Evolutionary conservation across 2,113 vertebrate species (phyloP).

Genomic region (Poicephalus gulielmi): DNA sequence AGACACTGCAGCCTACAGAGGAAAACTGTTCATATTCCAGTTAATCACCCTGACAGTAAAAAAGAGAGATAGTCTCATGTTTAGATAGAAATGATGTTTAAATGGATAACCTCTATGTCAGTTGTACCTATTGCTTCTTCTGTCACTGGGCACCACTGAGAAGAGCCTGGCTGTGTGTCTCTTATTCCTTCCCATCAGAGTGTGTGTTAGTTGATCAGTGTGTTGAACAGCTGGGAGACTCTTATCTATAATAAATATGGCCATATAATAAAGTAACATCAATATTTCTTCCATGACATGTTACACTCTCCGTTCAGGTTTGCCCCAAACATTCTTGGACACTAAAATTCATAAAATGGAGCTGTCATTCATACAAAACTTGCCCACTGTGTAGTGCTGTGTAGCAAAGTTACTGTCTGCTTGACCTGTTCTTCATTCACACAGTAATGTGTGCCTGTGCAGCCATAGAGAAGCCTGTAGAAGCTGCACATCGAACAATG

Average conservation of each 20-base stretch:
- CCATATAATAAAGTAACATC: not conserved
- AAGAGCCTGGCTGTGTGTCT: not conserved
- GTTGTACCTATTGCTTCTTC: not conserved
- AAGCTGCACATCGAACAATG: not conserved
- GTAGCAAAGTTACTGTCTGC: not conserved
- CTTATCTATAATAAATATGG: not conserved
- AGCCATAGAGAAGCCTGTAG: not conserved
- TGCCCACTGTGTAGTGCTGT: not conserved
- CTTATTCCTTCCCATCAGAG: not conserved
- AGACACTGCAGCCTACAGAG: not conserved
- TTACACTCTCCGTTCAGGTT: not conserved
- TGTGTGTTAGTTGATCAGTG: rapidly evolving
- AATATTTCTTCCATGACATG: not conserved
- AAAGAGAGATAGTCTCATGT: not conserved
- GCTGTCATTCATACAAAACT: not conserved
- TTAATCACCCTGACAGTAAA: not conserved
- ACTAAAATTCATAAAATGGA: not conserved
- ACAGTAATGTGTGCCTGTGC: not conserved
- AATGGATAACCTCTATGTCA: not conserved
- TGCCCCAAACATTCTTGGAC: not conserved
- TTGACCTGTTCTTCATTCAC: not conserved
- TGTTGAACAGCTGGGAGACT: not conserved
- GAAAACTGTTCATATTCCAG: not conserved
- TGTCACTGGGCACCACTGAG: not conserved
- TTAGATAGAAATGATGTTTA: not conserved